Evolutionary conservation across 2,113 vertebrate species (phyloP).

Genomic region (Kryptolebias marmoratus): DNA sequence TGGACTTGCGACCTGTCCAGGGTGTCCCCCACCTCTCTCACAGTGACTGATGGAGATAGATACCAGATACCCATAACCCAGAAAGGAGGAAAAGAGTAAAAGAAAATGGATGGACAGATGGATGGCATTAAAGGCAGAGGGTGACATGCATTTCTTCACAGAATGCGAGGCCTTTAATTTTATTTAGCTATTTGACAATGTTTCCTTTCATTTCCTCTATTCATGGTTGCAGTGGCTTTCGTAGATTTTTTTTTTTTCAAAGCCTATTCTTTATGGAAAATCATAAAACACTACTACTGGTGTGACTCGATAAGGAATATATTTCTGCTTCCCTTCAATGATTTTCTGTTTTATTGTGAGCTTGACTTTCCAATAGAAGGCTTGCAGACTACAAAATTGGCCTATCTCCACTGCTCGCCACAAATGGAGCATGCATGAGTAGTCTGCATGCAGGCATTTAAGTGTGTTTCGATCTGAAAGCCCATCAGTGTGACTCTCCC

Average conservation of each 20-base stretch:
- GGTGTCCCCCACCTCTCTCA: no score
- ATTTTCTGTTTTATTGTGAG: conserved; percentile 51
- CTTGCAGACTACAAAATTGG: conserved; percentile 49
- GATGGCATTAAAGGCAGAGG: no score
- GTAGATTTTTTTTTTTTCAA: conserved; percentile 24
- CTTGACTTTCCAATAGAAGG: conserved; percentile 38
- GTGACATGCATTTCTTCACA: no score
- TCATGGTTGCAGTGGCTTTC: not conserved
- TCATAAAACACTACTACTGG: conserved; percentile 20
- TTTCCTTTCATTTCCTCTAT: not conserved
- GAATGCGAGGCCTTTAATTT: no score
- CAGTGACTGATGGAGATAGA: no score
- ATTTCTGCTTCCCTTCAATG: conserved; percentile 33
- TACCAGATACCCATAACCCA: no score
- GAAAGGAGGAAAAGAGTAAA: no score
- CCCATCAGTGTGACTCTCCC: conserved; percentile 41
- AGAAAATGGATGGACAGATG: no score
- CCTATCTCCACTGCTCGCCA: conserved; percentile 28
- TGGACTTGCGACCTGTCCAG: no score
- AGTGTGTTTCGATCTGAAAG: conserved; percentile 63
- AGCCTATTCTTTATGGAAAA: conserved; percentile 39
- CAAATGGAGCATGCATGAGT: conserved; percentile 55
- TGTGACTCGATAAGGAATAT: conserved; percentile 41
- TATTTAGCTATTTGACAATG: no score
- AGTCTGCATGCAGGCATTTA: conserved; percentile 55